Evolutionary conservation across 2,888 invertebrate genomes (phyloP).

Genomic region (Apeira syringaria): DNA sequence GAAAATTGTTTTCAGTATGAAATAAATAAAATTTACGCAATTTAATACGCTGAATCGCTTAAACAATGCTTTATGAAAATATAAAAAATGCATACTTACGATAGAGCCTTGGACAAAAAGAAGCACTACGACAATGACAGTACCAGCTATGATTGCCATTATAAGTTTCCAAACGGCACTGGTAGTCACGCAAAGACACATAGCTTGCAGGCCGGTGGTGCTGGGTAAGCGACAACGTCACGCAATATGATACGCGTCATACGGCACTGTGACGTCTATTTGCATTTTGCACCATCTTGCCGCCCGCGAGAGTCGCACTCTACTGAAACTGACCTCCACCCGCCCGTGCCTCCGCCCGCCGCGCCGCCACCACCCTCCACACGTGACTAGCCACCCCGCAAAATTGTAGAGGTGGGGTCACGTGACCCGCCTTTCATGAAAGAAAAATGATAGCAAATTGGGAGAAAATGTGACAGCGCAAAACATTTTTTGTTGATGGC

Average conservation of each 20-base stretch:
- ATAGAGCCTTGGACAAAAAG: conserved; percentile 5
- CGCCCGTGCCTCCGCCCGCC: background rate
- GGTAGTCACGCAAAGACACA: conserved; percentile 13
- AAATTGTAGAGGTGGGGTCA: too few relatives aligned
- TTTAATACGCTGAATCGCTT: too few relatives aligned
- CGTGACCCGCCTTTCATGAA: too few relatives aligned
- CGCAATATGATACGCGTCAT: conserved; percentile 1
- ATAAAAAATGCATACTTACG: conserved; percentile 6
- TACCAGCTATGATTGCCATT: conserved; percentile 11
- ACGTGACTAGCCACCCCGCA: too few relatives aligned
- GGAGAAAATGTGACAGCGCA: background rate
- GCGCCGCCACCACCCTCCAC: background rate
- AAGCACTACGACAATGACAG: conserved; percentile 4
- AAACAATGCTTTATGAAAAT: too few relatives aligned
- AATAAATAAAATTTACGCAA: too few relatives aligned
- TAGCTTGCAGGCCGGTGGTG: conserved; percentile 8
- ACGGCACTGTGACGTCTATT: background rate
- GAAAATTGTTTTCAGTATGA: too few relatives aligned
- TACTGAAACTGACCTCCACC: conserved; percentile 1
- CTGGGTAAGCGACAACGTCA: conserved; percentile 5
- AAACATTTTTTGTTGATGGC: too few relatives aligned
- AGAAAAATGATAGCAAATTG: background rate
- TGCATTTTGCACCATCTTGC: conserved; percentile 13
- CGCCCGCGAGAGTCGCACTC: conserved; percentile 9
- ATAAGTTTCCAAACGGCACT: conserved; percentile 14